These are phyloP conservation scores for Drosophila ogumai DNA, from an alignment of 1,140 invertebrate species.

Conservation along the genomic window DNA sequence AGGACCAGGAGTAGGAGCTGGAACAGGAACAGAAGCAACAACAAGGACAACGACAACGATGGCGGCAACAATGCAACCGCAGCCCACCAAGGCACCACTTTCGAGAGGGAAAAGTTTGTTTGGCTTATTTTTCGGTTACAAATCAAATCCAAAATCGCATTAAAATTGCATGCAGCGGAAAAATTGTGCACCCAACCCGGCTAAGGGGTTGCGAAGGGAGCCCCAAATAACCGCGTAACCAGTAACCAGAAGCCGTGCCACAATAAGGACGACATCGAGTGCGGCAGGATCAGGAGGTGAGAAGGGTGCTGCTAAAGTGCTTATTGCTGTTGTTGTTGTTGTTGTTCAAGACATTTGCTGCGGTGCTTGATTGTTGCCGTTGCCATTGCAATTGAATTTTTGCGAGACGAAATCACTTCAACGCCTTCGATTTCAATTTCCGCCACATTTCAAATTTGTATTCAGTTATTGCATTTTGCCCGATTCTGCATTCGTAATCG, in stretches of 20 bases:
- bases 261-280: slow-evolving; percentile 44
- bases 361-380: slow-evolving; percentile 37
- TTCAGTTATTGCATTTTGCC: slow-evolving; percentile 69
- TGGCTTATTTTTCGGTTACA: slow-evolving; percentile 81
- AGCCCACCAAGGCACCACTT: slow-evolving; percentile 49
- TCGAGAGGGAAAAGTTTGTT: slow-evolving; percentile 66
- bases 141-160: slow-evolving; percentile 82
- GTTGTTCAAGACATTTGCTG: slow-evolving; percentile 57
- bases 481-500: slow-evolving; percentile 26
- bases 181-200: slow-evolving; percentile 50
- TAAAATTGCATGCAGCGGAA: slow-evolving; percentile 79
- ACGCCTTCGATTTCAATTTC: slow-evolving; percentile 83
- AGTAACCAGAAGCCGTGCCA: slow-evolving; percentile 52
- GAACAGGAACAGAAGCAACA: slow-evolving; percentile 21
- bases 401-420: slow-evolving; percentile 82
- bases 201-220: slow-evolving; percentile 42
- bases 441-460: slow-evolving; percentile 74
- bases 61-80: slow-evolving; percentile 45
- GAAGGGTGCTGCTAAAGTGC: slow-evolving; percentile 8
- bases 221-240: slow-evolving; percentile 57
- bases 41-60: slow-evolving; percentile 30
- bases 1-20: neutral
- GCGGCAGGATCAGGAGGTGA: neutral
- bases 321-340: slow-evolving; percentile 39
- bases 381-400: slow-evolving; percentile 75